These are phyloP conservation scores for Anarsia innoxiella DNA, from an alignment of 2,888 invertebrate species.

Conservation along the genomic window DNA sequence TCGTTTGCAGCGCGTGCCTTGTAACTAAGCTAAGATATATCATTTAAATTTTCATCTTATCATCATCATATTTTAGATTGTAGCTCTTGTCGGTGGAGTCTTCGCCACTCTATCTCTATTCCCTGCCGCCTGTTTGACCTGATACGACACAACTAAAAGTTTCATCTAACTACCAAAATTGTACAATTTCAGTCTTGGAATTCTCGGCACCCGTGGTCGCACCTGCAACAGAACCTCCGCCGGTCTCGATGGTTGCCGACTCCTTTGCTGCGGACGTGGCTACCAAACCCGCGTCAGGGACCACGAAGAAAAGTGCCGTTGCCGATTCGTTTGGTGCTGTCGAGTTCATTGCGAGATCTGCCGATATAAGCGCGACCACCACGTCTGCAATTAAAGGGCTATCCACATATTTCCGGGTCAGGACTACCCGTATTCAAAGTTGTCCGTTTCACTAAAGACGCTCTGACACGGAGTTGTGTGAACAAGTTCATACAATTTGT, in stretches of 20 bases:
- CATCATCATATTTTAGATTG: no score
- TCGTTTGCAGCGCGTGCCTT: no score
- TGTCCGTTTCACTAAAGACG: no score
- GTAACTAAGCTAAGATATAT: background rate
- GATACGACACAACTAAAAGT: no score
- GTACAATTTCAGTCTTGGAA: conserved; percentile 80
- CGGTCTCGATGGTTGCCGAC: conserved; percentile 89
- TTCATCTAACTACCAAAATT: conserved; percentile 2
- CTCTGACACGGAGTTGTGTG: no score
- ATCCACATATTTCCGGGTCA: no score
- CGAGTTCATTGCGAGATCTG: conserved; percentile 90
- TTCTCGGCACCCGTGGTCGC: conserved; percentile 87
- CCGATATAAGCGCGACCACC: conserved; percentile 85
- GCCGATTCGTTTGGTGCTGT: conserved; percentile 95
- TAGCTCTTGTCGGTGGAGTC: no score
- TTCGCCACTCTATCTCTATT: no score
- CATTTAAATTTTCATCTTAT: background rate
- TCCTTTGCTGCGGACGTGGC: conserved; percentile 92
- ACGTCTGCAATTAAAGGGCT: conserved; percentile 84
- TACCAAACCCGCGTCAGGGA: conserved; percentile 89
- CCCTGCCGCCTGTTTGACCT: no score
- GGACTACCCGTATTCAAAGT: no score
- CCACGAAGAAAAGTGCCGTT: conserved; percentile 91
- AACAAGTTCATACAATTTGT: no score
- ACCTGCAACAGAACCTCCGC: conserved; percentile 89